Evolutionary conservation across 2,888 invertebrate genomes (phyloP), one percentile per base, ranked within the genome.

Genomic region (Mimas tiliae): DNA sequence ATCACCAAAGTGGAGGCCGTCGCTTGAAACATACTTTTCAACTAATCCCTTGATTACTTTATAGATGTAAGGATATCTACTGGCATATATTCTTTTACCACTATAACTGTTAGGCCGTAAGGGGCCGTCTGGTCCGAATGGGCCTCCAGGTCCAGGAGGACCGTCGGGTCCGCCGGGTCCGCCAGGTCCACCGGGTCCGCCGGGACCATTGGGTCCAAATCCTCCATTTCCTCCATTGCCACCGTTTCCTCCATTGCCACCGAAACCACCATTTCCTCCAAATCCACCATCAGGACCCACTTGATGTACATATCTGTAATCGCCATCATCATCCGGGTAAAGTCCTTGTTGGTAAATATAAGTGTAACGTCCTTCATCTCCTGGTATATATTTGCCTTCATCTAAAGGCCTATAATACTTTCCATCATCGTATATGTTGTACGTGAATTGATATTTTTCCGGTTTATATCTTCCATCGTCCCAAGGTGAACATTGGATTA

Each of bases 321-420:
- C 87, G n/a, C 91, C 91, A n/a, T 94, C 93, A 65, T 83, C 86
- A 38, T 76, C 82, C 1, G 85, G 88, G 62, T 88, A 88, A n/a
- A 88, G 70, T 0, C 84, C 84, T 69, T 87, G 86, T 53, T 82
- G 75, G 51, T 89, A 90, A 48, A 93, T 86, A 63, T 94, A 94
- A 0, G 86, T 87, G 74, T 95, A 95, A 74, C 84, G 89, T 11
- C 95, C 95, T 69, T 94, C 94, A 52, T 94, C 89, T 1, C 94
- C 91, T 0, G 93, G 94, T 21, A 89, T 70, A 71, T 95, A 95
- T 78, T 93, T 94, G 0, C 95, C 95, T 72, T 94, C 93, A 19
- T 84, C 81, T 65, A 79, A 64, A 0, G 91, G 88, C 72, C 90
- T 84, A 62, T 89, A 89, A 72, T 94, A 94, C 74, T 85, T 86